A percentile compares a stretch with the other conserved stretches of the same genome.
phyloP scores from a whole-genome alignment of 2,113 vertebrate genomes.

The Tupaia tana region DNA sequence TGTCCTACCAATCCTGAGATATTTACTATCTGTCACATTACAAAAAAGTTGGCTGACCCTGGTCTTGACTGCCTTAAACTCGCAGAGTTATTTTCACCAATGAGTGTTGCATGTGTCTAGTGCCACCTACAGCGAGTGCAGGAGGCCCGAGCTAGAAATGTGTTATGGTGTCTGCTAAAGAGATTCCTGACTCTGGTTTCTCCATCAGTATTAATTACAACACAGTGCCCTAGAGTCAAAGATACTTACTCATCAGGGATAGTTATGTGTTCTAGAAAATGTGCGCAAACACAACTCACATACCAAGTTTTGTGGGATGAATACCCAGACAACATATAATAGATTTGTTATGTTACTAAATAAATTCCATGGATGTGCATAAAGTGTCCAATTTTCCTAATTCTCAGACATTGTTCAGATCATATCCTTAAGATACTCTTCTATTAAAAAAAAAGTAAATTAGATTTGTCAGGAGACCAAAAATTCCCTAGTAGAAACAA shows the following conservation, averaged over 20 bases:
- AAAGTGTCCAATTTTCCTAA: neutral
- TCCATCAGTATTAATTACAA: slow-evolving; percentile 15
- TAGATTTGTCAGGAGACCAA: slow-evolving; percentile 38
- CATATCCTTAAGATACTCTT: neutral
- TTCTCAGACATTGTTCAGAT: neutral
- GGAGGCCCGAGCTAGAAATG: neutral
- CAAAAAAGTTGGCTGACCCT: neutral
- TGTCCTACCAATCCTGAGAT: neutral
- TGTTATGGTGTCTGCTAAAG: neutral
- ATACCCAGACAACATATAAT: neutral
- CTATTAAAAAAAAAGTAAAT: neutral
- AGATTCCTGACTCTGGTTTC: slow-evolving; percentile 5
- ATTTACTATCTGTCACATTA: neutral
- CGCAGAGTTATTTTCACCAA: neutral
- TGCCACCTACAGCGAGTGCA: neutral
- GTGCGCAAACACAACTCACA: neutral
- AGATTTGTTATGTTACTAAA: neutral
- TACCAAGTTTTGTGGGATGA: neutral
- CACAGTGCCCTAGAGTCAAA: neutral
- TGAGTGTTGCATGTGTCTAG: neutral
- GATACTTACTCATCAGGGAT: neutral
- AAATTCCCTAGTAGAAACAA: slow-evolving; percentile 42
- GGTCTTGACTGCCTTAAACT: neutral
- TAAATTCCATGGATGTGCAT: neutral
- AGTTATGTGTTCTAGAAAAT: neutral